These are phyloP conservation scores for Danio choprae DNA, from an alignment of 2,797 vertebrate genomes.

Conservation along the genomic window DNA sequence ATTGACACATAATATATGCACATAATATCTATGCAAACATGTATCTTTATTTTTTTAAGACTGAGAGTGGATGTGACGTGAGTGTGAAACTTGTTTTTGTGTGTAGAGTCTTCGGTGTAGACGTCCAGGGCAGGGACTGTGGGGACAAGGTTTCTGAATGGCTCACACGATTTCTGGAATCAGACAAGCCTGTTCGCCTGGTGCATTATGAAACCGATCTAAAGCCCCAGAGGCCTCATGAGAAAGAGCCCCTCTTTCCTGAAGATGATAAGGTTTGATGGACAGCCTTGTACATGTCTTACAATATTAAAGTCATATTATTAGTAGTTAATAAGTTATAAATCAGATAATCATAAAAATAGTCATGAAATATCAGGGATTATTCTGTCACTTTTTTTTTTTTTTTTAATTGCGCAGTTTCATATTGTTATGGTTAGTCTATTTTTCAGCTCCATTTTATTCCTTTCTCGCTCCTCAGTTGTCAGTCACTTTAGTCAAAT, in stretches of 20 bases:
- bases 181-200: conserved; percentile 78
- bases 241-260: conserved; percentile 64
- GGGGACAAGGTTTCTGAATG: conserved; percentile 86
- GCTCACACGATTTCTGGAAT: conserved; percentile 83
- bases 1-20: too few relatives aligned
- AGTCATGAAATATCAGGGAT: too few relatives aligned
- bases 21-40: too few relatives aligned
- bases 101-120: conserved; percentile 83
- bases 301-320: too few relatives aligned
- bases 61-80: background rate
- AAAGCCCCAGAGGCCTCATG: conserved; percentile 72
- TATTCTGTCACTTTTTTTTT: too few relatives aligned
- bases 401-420: too few relatives aligned
- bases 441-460: too few relatives aligned
- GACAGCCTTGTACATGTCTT: background rate
- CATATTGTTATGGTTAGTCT: too few relatives aligned
- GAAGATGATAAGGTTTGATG: conserved; percentile 79
- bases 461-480: too few relatives aligned
- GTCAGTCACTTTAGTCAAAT: too few relatives aligned
- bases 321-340: too few relatives aligned
- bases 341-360: too few relatives aligned
- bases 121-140: conserved; percentile 91
- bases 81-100: conserved; percentile 14
- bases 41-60: background rate
- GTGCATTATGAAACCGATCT: conserved; percentile 90